A percentile compares a stretch with the other conserved stretches of the same genome.
phyloP scores from a whole-genome alignment of 2,888 invertebrate genomes.

The Pachymerium ferrugineum region DNA sequence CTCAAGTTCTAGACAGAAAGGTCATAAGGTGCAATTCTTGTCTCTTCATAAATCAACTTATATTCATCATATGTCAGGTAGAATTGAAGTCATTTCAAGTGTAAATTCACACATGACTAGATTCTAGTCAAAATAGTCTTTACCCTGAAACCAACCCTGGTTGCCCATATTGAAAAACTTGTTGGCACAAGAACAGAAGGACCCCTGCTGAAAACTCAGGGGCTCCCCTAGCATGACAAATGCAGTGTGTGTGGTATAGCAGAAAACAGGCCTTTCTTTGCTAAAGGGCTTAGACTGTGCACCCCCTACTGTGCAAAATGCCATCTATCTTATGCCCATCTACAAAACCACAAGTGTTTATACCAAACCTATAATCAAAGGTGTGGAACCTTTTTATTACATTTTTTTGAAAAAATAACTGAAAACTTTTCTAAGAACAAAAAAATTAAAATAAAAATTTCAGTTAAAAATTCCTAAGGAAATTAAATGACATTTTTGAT shows the following conservation, averaged over 20 bases:
- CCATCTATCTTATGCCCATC: background rate
- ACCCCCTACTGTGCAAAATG: background rate
- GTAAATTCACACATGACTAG: background rate
- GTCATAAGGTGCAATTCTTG: background rate
- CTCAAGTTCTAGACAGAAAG: no score
- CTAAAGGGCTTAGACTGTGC: background rate
- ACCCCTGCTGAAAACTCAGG: background rate
- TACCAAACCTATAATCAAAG: background rate
- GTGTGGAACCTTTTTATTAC: background rate
- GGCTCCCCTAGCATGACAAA: background rate
- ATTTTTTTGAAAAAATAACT: background rate
- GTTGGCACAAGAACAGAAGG: background rate
- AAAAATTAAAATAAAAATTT: background rate
- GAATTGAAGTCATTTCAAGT: background rate
- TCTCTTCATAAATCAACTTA: background rate
- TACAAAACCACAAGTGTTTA: background rate
- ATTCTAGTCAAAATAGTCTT: background rate
- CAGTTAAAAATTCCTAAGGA: background rate
- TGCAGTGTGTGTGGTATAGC: background rate
- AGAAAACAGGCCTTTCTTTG: background rate
- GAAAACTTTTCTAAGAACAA: no score
- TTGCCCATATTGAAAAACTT: background rate
- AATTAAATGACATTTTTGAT: no score
- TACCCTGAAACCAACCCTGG: no score
- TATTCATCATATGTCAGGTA: background rate